phyloP scores from a whole-genome alignment of 2,113 vertebrate species.

The Piprites chloris region DNA sequence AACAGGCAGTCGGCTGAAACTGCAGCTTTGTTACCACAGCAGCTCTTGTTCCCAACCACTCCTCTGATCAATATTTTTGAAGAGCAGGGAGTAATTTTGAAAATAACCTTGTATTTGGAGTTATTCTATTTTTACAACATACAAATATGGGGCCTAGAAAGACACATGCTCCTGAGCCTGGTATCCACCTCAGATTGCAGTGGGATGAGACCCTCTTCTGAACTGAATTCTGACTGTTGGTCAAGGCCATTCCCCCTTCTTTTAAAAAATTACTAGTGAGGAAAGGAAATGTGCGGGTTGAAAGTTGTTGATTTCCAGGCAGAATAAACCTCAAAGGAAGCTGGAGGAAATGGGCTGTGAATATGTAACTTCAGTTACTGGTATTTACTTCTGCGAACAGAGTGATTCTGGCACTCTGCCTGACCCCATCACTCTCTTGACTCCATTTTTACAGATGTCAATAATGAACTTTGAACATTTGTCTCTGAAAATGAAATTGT shows the following conservation, averaged over 20 bases:
- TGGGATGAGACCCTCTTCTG: not conserved
- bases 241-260: not conserved
- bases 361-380: not conserved
- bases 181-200: not conserved
- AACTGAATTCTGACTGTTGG: not conserved
- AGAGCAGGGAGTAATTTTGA: not conserved
- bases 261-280: not conserved
- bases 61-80: not conserved
- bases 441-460: not conserved
- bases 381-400: not conserved
- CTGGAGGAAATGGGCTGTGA: not conserved
- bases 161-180: not conserved
- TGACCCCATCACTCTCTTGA: not conserved
- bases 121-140: not conserved
- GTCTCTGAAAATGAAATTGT: not conserved
- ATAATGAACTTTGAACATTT: not conserved
- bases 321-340: not conserved
- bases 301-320: not conserved
- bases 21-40: fast-evolving
- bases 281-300: not conserved
- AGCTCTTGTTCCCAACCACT: not conserved
- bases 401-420: not conserved
- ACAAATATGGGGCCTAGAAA: not conserved
- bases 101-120: not conserved
- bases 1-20: fast-evolving